Conservation (phyloP, 2,797 vertebrate species). For the Malacoctenus gilli region DNA sequence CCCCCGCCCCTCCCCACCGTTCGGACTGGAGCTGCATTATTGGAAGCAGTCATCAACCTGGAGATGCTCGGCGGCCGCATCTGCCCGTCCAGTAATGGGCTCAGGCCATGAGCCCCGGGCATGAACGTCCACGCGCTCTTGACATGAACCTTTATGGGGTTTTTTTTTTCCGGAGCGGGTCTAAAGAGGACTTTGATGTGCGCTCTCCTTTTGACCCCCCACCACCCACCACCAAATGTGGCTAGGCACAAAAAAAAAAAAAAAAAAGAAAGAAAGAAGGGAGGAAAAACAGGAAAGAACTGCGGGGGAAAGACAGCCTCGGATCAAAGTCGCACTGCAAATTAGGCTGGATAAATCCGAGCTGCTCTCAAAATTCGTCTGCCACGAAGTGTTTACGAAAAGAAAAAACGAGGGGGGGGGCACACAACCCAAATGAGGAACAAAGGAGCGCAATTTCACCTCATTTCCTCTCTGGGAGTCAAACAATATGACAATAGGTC, state of each 20-base stretch:
- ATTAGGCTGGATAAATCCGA: conserved; percentile 31
- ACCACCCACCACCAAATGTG: too few relatives aligned
- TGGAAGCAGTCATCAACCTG: conserved; percentile 16
- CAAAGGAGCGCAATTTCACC: conserved; percentile 36
- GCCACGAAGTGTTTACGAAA: conserved; percentile 24
- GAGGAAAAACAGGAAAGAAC: background rate
- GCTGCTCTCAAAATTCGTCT: conserved; percentile 12
- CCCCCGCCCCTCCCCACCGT: too few relatives aligned
- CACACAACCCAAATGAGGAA: conserved; percentile 29
- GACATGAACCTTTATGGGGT: conserved; percentile 8
- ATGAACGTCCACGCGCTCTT: conserved; percentile 11
- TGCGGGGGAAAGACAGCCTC: too few relatives aligned
- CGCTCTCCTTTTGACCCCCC: conserved; percentile 3
- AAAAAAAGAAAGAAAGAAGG: too few relatives aligned
- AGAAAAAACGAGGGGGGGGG: too few relatives aligned
- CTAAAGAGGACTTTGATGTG: conserved; percentile 13
- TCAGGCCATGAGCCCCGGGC: background rate
- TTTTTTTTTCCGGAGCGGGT: too few relatives aligned
- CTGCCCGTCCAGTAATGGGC: conserved; percentile 1
- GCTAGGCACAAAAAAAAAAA: too few relatives aligned
- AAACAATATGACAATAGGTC: conserved; percentile 31
- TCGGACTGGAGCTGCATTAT: conserved; percentile 11
- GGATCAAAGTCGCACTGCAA: conserved; percentile 12
- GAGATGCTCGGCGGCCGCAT: conserved; percentile 11
- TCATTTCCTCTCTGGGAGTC: conserved; percentile 27